Evolutionary conservation across 2,888 invertebrate genomes (phyloP), one percentile per base, ranked within the genome.

Genomic region (Heterodera filipjevi): DNA sequence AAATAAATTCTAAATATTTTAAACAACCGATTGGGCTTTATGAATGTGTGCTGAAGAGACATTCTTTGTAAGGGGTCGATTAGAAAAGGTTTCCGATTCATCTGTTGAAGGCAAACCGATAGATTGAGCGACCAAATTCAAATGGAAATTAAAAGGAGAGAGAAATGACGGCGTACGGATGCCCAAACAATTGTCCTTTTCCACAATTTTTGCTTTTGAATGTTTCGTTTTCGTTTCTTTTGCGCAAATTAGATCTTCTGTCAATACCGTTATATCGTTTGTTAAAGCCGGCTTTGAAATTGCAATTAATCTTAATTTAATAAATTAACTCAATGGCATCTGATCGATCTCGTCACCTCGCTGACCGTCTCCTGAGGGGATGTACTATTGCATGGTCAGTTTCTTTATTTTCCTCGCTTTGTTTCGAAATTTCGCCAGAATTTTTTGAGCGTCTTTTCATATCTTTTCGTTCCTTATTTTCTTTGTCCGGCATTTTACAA

Each of bases 261-360:
- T 35, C 35, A 30, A 49, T 3, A 3, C 49, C 19, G 49, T 16
- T 14, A 19, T 3, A 49, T 49, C 49, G 1, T 14, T 49, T 14
- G 19, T 14, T 49, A 14, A 64, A 27, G 46, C 35, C 10, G 53
- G 53, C 22, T 74, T 74, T n/a, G 74, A 64, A 74, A 49, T 74
- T 74, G 46, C 66, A n/a, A 74, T 33, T 27, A 72, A 33, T 22
- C 53, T 72, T 14, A 59, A 72, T 19, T 19, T 71, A 72, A n/a
- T n/a, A n/a, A n/a, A n/a, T n/a, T n/a, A n/a, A n/a, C n/a, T n/a
- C n/a, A n/a, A n/a, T n/a, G n/a, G n/a, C n/a, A n/a, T n/a, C n/a
- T n/a, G n/a, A n/a, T n/a, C n/a, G n/a, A n/a, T n/a, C n/a, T n/a
- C 12, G 44, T 49, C 33, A 68, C 68, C 68, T 68, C 33, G 68